phyloP scores from a whole-genome alignment of 2,797 vertebrate genomes.

The Neopelma chrysocephalum region DNA sequence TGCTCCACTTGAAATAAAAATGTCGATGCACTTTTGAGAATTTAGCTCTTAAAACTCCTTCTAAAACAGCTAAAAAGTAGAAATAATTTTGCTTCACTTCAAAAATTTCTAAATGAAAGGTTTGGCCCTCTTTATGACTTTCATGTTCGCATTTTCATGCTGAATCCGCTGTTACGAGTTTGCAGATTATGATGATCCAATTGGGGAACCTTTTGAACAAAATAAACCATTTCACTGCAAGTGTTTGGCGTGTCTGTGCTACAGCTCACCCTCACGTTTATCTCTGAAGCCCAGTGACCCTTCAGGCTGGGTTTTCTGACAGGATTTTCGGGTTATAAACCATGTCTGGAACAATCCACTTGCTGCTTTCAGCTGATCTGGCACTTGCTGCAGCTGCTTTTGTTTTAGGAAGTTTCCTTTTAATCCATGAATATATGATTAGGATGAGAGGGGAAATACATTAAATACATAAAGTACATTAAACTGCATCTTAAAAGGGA shows the following conservation, averaged over 20 bases:
- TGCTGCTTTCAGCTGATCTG: not conserved
- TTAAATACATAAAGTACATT: not conserved
- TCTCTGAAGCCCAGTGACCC: not conserved
- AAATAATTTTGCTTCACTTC: not conserved
- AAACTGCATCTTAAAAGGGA: not conserved
- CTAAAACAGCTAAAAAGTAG: not conserved
- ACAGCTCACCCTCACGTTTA: not conserved
- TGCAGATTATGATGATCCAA: conserved; percentile 16
- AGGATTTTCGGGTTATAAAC: not conserved
- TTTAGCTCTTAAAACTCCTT: not conserved
- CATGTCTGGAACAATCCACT: not conserved
- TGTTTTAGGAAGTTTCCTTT: not conserved
- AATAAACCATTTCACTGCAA: not conserved
- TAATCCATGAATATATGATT: not conserved
- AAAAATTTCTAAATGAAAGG: not conserved
- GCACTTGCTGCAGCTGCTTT: not conserved
- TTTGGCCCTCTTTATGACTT: not conserved
- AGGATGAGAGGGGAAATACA: not conserved
- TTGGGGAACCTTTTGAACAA: not conserved
- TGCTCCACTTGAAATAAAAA: not conserved
- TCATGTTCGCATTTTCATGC: not conserved
- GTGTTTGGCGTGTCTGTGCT: not conserved
- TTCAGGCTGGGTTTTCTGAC: conserved; percentile 1
- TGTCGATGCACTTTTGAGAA: not conserved
- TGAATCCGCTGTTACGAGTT: not conserved